phyloP scores from a whole-genome alignment of 2,113 vertebrate genomes.

The Halichoeres trimaculatus region DNA sequence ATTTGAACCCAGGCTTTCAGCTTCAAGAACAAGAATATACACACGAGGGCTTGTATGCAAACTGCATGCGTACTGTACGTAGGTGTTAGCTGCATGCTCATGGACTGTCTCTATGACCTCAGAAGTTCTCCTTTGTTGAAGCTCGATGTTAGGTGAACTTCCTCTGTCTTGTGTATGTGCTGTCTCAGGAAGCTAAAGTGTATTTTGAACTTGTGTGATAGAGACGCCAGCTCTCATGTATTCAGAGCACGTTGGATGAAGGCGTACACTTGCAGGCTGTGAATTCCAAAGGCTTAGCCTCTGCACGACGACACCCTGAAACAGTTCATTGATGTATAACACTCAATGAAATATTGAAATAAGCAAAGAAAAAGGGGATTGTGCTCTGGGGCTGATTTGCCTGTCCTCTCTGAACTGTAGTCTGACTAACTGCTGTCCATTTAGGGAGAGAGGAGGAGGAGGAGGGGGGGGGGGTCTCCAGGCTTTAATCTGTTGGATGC shows the following conservation, averaged over 20 bases:
- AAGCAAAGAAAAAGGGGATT: conserved; percentile 50
- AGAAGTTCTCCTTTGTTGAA: not conserved
- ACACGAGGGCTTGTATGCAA: no score
- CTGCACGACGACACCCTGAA: conserved; percentile 63
- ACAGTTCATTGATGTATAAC: conserved; percentile 78
- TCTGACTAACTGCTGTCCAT: conserved; percentile 85
- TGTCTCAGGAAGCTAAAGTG: conserved; percentile 23
- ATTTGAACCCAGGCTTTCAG: no score
- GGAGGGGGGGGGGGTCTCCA: conserved; percentile 79
- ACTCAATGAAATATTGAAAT: conserved; percentile 76
- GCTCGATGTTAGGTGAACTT: not conserved
- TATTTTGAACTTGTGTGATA: conserved; percentile 44
- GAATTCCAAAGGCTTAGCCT: conserved; percentile 69
- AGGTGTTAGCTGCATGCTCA: no score
- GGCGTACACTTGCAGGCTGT: conserved; percentile 46
- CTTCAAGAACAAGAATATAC: no score
- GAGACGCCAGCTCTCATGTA: conserved; percentile 52
- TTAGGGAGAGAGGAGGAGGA: conserved; percentile 17
- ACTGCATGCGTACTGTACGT: no score
- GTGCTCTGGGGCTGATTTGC: conserved; percentile 41
- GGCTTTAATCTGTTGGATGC: conserved; percentile 91
- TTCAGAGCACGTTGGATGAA: conserved; percentile 58
- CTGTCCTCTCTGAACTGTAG: conserved; percentile 33
- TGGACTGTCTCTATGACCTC: not conserved
- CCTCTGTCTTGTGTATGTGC: not conserved